Evolutionary conservation across 1,140 invertebrate genomes (phyloP), one percentile per base, ranked within the genome.

Genomic region (Cotesia vestalis): DNA sequence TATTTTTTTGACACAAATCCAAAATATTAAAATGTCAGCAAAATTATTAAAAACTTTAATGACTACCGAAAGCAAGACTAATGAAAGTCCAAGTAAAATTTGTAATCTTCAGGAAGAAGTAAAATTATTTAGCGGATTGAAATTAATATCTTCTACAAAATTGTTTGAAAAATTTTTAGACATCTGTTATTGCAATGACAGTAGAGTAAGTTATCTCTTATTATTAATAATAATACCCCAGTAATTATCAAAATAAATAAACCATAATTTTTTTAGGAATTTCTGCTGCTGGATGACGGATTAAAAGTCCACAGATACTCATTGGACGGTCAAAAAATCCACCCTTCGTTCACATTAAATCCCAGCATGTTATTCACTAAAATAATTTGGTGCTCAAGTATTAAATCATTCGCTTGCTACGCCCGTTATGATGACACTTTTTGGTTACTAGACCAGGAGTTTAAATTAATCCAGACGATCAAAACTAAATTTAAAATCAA

Each of bases 71-170:
- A 27, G 27, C 27, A 27, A 27, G 27, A 27, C 27, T 27, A 27
- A 27, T 27, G 27, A 27, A 27, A 27, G 27, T 27, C 27, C 27
- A 27, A 27, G 27, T 27, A 27, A 27, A 27, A 27, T 27, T 27
- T 0, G 27, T 27, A 27, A 27, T 2, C 27, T 27, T 27, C 27
- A 46, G 11, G 63, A 66, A 4, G 77, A 78, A 8, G 53, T 66
- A 6, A 74, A 69, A 59, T 67, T 78, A 36, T 68, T 75, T 66
- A 77, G 78, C 51, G 78, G 78, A 14, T 69, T 79, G 9, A 75
- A 72, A 72, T 35, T 71, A 6, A 71, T 73, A 0, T 67, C 60
- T 4, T 72, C 74, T 0, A 73, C 73, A 6, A 36, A 35, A n/a
- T 17, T 77, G 5, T 53, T 75, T 5, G 76, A 71, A 38, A 66